Conservation (phyloP, 2,888 invertebrate genomes). For the Lepidocyrtoides sp. region DNA sequence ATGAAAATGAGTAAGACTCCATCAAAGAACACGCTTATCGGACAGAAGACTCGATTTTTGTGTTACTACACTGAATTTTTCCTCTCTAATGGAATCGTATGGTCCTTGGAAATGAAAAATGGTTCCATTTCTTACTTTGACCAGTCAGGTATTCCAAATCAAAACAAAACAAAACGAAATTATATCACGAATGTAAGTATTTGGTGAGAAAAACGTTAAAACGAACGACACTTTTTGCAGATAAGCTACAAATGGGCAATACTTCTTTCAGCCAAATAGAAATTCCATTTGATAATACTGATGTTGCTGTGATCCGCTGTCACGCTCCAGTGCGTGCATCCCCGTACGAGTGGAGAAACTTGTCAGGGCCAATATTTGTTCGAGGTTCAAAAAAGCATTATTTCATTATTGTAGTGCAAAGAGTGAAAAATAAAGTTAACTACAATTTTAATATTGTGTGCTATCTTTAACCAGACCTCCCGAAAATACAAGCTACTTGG, state of each 20-base stretch:
- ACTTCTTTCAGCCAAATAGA: constrained; percentile 80
- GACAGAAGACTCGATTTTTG: constrained; percentile 79
- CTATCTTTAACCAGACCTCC: constrained; percentile 48
- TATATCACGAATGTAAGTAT: too few relatives aligned
- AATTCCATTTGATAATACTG: constrained; percentile 75
- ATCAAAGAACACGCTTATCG: constrained; percentile 78
- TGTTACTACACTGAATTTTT: constrained; percentile 81
- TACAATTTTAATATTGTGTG: too few relatives aligned
- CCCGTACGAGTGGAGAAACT: constrained; percentile 77
- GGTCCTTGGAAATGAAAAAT: constrained; percentile 81
- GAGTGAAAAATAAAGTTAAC: too few relatives aligned
- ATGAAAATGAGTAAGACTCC: constrained; percentile 83
- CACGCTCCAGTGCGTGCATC: constrained; percentile 79
- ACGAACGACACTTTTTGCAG: too few relatives aligned
- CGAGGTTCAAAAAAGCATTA: constrained; percentile 69
- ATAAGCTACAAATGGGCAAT: constrained; percentile 65
- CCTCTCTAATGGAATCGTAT: constrained; percentile 79
- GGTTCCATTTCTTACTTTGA: constrained; percentile 71
- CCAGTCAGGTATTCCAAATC: constrained; percentile 73
- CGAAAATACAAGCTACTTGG: constrained; percentile 67
- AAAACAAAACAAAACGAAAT: too few relatives aligned
- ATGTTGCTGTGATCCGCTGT: constrained; percentile 76
- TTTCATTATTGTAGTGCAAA: too few relatives aligned
- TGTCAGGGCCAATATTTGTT: constrained; percentile 79
- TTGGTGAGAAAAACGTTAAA: too few relatives aligned